Base-by-base conservation (phyloP, 2,113 vertebrate species). In the Poecile atricapillus region DNA sequence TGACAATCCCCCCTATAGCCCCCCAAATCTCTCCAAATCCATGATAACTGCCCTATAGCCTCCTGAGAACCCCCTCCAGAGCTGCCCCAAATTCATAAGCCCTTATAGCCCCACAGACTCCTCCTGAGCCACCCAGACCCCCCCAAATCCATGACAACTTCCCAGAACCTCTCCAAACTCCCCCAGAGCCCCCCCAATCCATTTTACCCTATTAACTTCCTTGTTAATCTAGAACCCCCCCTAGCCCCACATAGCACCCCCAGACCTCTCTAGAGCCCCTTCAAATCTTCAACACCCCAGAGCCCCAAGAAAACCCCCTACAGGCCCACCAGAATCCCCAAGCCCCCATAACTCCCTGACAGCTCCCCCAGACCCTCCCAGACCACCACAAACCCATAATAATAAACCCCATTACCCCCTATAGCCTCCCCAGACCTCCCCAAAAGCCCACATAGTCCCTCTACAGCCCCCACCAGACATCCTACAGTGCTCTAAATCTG, bases 111-210 rank as follows among this genome's bases (percentile, higher is more conserved):
- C 23, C 47, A 31, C 5, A 55, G 20, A 23, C 24, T 15, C 4
- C 8, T 24, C 33, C 23, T 7, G 7, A 47, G 13, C 1, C 5
- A 27, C 27, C 4, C 10, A 44, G 27, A 2, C 1, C 11, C 10
- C 10, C 37, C 33, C 31, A 41, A 35, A 59, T 9, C 22, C 39
- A 37, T 25, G 12, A 7, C 6, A 37, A 31, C 3, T 5, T 15
- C 35, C 55, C 15, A 19, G n/a, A 69, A 28, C 27, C 5, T 14
- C 27, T 43, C 62, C 15, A 21, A 39, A 19, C 23, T 19, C 8
- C 20, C 12, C 16, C 16, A 59, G 70, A 31, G 7, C 15, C 9
- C 4, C 4, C 43, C 15, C 22, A 68, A 9, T 21, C 35, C 11
- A 21, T 65, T 28, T 43, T 14, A 25, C 25, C 10, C 7, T 25